phyloP scores from a whole-genome alignment of 2,113 vertebrate species.

The Lagenorhynchus albirostris region DNA sequence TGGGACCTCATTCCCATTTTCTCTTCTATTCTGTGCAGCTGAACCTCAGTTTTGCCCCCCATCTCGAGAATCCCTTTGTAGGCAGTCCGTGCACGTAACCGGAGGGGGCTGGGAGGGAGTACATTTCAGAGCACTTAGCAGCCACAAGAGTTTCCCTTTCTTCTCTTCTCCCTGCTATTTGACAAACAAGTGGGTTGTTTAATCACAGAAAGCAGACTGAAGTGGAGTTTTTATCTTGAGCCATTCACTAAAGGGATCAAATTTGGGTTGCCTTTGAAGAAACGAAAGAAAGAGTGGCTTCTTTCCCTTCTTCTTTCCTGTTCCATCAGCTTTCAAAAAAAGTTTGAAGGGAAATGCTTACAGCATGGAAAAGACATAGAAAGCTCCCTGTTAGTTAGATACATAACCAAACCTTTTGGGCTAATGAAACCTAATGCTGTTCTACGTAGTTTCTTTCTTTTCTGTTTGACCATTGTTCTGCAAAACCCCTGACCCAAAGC shows the following conservation, averaged over 20 bases:
- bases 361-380: neutral
- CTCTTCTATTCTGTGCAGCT: neutral
- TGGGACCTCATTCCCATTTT: neutral
- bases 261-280: slow-evolving; percentile 66
- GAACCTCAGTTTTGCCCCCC: neutral
- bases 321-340: neutral
- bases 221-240: slow-evolving; percentile 62
- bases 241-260: slow-evolving; percentile 57
- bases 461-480: neutral
- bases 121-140: slow-evolving; percentile 14
- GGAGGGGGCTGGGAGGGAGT: neutral
- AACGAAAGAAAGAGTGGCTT: slow-evolving; percentile 14
- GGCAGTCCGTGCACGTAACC: neutral
- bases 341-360: slow-evolving; percentile 6
- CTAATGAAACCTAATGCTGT: neutral
- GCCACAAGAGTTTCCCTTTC: neutral
- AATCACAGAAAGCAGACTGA: slow-evolving; percentile 57
- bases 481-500: neutral
- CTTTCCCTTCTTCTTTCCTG: neutral
- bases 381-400: neutral
- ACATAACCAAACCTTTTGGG: neutral
- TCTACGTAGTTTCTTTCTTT: neutral
- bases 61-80: neutral
- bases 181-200: slow-evolving; percentile 64
- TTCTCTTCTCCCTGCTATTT: slow-evolving; percentile 33